These are phyloP conservation scores for Zelostemma sp. DNA, from an alignment of 1,140 invertebrate genomes.

Conservation along the genomic window DNA sequence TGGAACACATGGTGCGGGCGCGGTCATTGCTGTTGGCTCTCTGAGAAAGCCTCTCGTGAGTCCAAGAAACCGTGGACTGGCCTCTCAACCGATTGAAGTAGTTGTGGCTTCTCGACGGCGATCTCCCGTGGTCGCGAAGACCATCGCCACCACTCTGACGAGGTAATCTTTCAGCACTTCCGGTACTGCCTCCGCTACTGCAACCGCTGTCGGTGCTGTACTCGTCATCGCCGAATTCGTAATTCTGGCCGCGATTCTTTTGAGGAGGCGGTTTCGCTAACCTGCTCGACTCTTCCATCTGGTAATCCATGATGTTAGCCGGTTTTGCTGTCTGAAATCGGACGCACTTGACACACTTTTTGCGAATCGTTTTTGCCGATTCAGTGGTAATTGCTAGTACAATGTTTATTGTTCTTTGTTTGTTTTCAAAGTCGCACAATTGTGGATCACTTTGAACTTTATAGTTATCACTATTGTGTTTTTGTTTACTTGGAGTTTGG, in stretches of 20 bases:
- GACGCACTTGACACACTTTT: constrained; percentile 2
- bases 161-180: constrained; percentile 56
- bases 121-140: constrained; percentile 38
- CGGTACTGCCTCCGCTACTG: constrained; percentile 59
- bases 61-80: constrained; percentile 40
- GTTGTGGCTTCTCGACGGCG: constrained; percentile 39
- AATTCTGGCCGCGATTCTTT: constrained; percentile 35
- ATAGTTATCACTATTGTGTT: no score
- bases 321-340: no score
- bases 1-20: constrained; percentile 49
- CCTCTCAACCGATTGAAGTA: constrained; percentile 50
- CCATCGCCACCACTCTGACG: constrained; percentile 54
- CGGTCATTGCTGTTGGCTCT: constrained; percentile 42
- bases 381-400: not conserved
- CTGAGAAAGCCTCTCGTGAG: constrained; percentile 49
- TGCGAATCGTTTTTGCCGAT: not conserved
- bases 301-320: constrained; percentile 30
- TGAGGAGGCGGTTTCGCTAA: constrained; percentile 36
- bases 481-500: not conserved
- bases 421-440: no score
- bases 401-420: no score
- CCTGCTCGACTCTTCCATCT: constrained; percentile 56
- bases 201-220: constrained; percentile 65
- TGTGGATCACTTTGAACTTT: no score
- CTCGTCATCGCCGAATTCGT: constrained; percentile 58